Conservation (phyloP, 1,140 invertebrate genomes). For the Trichomalopsis sarcophagae region DNA sequence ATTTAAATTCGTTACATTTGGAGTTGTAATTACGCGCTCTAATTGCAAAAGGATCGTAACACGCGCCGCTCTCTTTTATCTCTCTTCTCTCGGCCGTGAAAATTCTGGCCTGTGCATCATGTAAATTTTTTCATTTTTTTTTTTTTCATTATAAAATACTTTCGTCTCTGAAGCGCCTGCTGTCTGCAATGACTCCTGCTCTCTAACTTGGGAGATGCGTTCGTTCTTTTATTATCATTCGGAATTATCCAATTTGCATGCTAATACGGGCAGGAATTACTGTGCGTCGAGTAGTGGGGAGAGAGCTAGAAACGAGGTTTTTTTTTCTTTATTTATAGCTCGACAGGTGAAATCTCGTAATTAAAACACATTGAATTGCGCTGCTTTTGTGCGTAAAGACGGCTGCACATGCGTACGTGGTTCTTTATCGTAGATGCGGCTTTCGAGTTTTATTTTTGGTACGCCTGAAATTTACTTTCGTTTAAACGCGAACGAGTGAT, state of each 20-base stretch:
- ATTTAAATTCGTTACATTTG: constrained; percentile 1
- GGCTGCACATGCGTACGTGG: background rate
- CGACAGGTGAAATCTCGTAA: background rate
- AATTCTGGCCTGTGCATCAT: background rate
- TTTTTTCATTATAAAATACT: constrained; percentile 19
- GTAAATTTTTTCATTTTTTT: constrained; percentile 9
- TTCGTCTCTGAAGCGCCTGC: background rate
- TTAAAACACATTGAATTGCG: background rate
- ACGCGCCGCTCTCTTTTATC: background rate
- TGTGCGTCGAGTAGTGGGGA: background rate
- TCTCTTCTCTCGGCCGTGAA: background rate
- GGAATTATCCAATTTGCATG: constrained; percentile 1
- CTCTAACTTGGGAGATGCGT: background rate
- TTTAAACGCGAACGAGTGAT: too few species aligned
- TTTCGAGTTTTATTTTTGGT: too few species aligned
- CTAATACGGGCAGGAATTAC: background rate
- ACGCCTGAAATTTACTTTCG: too few species aligned
- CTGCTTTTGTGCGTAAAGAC: background rate
- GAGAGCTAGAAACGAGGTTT: background rate
- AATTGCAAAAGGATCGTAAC: background rate
- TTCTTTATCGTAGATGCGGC: background rate
- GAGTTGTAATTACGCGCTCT: constrained; percentile 1
- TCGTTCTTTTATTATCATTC: background rate
- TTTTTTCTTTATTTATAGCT: background rate
- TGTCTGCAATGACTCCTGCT: background rate